Evolutionary conservation across 2,797 vertebrate genomes (phyloP).

Genomic region (Carcharodon carcharias): DNA sequence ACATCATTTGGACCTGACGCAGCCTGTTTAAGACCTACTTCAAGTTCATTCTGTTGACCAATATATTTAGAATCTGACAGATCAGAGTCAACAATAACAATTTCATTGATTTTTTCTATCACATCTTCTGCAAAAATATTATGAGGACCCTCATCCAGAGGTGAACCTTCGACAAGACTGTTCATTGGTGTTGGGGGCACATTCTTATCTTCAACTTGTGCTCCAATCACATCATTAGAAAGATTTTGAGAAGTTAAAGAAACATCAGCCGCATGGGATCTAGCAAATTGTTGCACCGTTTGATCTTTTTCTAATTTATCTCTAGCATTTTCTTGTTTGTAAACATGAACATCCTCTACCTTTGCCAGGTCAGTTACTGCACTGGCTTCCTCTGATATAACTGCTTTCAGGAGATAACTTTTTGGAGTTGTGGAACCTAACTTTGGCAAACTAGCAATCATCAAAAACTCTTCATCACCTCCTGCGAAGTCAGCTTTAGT

Average conservation of each 20-base stretch:
- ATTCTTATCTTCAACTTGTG: conserved; percentile 60
- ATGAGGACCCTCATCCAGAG: conserved; percentile 64
- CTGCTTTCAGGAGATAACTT: neutral
- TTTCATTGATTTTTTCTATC: conserved; percentile 64
- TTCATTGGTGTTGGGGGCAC: conserved; percentile 80
- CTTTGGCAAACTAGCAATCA: neutral
- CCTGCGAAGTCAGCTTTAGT: conserved; percentile 56
- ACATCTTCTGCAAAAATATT: conserved; percentile 72
- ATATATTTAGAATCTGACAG: conserved; percentile 57
- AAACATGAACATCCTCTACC: conserved; percentile 58
- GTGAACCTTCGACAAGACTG: conserved; percentile 74
- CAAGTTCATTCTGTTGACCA: conserved; percentile 78
- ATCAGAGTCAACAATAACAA: conserved; percentile 58
- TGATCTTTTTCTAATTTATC: conserved; percentile 51
- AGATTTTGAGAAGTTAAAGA: conserved; percentile 48
- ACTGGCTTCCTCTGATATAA: conserved; percentile 47
- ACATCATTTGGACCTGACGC: conserved; percentile 39
- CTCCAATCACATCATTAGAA: conserved; percentile 37
- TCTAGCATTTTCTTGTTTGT: conserved; percentile 53
- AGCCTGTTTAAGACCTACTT: conserved; percentile 59
- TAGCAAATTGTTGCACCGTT: conserved; percentile 15
- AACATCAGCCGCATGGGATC: conserved; percentile 44
- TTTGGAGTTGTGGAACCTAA: neutral
- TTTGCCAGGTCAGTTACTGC: conserved; percentile 63
- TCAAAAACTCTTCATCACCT: conserved; percentile 56